Base-by-base conservation (phyloP, 1,140 invertebrate genomes). In the Lucilia sericata region DNA sequence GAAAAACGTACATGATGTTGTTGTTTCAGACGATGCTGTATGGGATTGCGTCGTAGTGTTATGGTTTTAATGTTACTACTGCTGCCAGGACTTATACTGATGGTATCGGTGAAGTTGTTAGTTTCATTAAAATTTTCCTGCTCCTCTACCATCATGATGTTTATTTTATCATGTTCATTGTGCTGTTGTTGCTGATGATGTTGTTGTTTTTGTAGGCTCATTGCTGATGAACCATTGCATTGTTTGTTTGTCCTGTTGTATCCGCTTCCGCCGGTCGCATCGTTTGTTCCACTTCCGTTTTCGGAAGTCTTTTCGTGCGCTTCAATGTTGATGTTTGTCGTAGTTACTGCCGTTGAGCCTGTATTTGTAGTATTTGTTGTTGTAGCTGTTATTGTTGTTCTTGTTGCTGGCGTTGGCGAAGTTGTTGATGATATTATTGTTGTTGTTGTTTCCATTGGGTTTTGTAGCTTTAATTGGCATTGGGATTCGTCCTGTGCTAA, bases 1-100 rank as follows among this genome's bases (percentile, higher is more conserved):
- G 89, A 90, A 85, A 90, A 90, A 84, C 89, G 88, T 84, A 90
- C 89, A 86, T 90, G 89, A 85, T 90, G 89, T 84, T 90, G 89
- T 85, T 89, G 89, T 85, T 90, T 90, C 55, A 90, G 87, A 85
- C 88, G 88, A 85, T 89, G 86, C 84, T 85, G 80, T 12, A 85
- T 85, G 84, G 86, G 42, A 89, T 88, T 85, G 85, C 87, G 74
- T 86, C 86, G 84, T 84, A 87, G 70, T 86, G 84, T 84, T 85
- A 51, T 87, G 42, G 85, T 82, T 74, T 60, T 86, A 9, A 84
- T 81, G 55, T n/a, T 17, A 19, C 34, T 82, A 5, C 55, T 70
- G 51, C 60, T 85, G 85, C 82, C 51, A 19, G 51, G 25, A 78
- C 83, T 82, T 65, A 80, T 42, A 82, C 74, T 65, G 34, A 34